phyloP scores from a whole-genome alignment of 2,888 invertebrate genomes.

The Abscondita cerata region DNA sequence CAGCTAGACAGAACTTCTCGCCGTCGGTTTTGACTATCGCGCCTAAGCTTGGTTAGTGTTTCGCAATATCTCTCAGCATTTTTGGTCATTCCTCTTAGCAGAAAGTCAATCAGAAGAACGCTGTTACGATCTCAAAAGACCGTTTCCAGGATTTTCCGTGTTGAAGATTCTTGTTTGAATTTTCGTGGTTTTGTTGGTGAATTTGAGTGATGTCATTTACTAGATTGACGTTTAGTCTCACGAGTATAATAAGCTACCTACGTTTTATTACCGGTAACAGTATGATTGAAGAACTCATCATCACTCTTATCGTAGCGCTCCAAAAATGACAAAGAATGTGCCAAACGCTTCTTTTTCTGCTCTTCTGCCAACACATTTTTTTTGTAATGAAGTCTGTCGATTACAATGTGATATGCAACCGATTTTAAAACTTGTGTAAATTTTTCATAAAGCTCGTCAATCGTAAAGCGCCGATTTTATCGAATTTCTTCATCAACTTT shows the following conservation, averaged over 20 bases:
- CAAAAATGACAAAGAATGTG: slow-evolving; percentile 7
- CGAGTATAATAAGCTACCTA: too few species aligned
- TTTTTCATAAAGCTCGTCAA: too few species aligned
- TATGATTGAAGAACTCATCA: slow-evolving; percentile 4
- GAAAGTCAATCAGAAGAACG: slow-evolving; percentile 1
- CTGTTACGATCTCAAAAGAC: background rate
- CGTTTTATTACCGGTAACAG: too few species aligned
- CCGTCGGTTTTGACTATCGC: background rate
- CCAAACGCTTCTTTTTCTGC: slow-evolving; percentile 4
- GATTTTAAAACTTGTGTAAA: too few species aligned
- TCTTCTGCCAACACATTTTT: too few species aligned
- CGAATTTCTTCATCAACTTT: too few species aligned
- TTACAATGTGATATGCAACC: too few species aligned
- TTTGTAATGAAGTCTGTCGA: too few species aligned
- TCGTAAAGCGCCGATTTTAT: too few species aligned
- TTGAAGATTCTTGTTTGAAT: slow-evolving; percentile 5
- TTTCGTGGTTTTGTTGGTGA: background rate
- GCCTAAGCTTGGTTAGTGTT: background rate
- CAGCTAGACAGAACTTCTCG: background rate
- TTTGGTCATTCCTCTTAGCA: slow-evolving; percentile 4
- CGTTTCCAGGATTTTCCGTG: background rate
- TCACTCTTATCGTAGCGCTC: background rate
- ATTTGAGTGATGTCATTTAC: slow-evolving; percentile 5
- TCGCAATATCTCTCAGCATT: background rate
- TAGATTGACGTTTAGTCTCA: too few species aligned